phyloP scores from a whole-genome alignment of 2,113 vertebrate genomes.

The Periophthalmodon schlosseri region DNA sequence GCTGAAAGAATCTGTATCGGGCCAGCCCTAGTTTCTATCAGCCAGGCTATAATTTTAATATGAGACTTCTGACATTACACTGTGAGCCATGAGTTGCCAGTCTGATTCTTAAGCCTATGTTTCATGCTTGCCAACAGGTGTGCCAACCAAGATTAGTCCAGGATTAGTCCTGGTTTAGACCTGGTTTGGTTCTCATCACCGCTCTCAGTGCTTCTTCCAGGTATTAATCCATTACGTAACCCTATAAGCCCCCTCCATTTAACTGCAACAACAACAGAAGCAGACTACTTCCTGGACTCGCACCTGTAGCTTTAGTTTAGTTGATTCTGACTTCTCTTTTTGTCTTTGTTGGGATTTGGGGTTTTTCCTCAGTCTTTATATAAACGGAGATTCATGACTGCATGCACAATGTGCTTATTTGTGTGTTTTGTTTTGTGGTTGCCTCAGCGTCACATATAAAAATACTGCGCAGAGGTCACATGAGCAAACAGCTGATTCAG shows the following conservation, averaged over 20 bases:
- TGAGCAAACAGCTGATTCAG: constrained; percentile 5
- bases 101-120: too few relatives aligned
- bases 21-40: too few relatives aligned
- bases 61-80: too few relatives aligned
- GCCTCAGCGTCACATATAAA: neutral
- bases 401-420: too few relatives aligned
- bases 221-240: neutral
- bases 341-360: too few relatives aligned
- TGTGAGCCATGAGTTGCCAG: too few relatives aligned
- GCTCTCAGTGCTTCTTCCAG: neutral
- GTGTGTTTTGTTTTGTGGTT: neutral
- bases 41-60: too few relatives aligned
- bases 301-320: too few relatives aligned
- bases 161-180: neutral
- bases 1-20: too few relatives aligned
- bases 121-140: too few relatives aligned
- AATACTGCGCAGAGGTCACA: neutral
- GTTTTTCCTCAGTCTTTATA: neutral
- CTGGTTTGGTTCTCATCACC: neutral
- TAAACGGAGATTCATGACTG: neutral
- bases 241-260: neutral
- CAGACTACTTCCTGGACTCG: neutral
- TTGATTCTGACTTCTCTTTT: too few relatives aligned
- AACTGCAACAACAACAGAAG: neutral
- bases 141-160: too few relatives aligned